phyloP scores from a whole-genome alignment of 2,113 vertebrate species.

The Azemiops feae region DNA sequence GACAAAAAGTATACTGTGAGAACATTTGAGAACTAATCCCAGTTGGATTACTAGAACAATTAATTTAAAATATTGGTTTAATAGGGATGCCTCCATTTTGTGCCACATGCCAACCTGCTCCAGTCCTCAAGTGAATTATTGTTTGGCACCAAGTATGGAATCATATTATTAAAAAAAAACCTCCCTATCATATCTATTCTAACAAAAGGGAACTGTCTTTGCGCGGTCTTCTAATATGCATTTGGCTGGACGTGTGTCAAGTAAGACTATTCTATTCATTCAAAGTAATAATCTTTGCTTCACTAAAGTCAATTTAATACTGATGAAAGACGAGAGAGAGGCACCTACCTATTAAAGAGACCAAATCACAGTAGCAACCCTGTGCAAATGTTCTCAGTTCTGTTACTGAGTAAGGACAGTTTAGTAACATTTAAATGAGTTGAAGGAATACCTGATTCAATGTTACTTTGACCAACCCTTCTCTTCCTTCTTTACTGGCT shows the following conservation, averaged over 20 bases:
- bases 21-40: not conserved
- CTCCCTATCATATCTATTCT: not conserved
- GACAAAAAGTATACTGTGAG: not conserved
- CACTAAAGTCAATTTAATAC: constrained; percentile 7
- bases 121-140: not conserved
- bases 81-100: not conserved
- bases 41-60: not conserved
- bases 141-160: not conserved
- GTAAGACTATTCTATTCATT: constrained; percentile 3
- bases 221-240: not conserved
- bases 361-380: not conserved
- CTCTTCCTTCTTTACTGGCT: not conserved
- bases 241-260: not conserved
- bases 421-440: not conserved
- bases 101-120: not conserved
- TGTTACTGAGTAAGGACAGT: not conserved
- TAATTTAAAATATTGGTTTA: not conserved
- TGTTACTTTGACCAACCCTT: not conserved
- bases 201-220: not conserved
- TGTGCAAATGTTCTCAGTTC: not conserved
- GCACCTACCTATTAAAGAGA: not conserved
- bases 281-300: not conserved
- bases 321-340: constrained; percentile 2
- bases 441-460: not conserved
- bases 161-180: not conserved